A percentile compares a stretch with the other conserved stretches of the same genome.
Conservation (phyloP, 1,140 invertebrate genomes). For the Calliphora vicina region DNA sequence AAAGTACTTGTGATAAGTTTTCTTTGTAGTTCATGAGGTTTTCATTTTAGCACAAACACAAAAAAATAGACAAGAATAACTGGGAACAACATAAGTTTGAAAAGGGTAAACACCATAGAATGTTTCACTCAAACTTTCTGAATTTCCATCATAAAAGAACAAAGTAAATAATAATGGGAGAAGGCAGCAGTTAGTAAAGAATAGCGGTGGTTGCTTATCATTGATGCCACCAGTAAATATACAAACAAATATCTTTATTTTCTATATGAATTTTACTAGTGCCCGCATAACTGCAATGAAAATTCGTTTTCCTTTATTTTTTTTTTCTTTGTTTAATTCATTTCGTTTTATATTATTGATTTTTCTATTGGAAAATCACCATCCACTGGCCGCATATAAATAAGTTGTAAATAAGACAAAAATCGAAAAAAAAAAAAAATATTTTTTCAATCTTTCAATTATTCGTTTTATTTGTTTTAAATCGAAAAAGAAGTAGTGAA, state of each 20-base stretch:
- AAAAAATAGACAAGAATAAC: not conserved
- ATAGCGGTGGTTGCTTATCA: too few relatives aligned
- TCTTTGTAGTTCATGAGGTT: constrained; percentile 21
- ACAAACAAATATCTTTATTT: not conserved
- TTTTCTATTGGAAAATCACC: not conserved
- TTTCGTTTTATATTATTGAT: not conserved
- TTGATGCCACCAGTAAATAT: not conserved
- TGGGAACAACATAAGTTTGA: not conserved
- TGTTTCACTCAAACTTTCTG: not conserved
- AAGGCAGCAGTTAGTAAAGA: too few relatives aligned
- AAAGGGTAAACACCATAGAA: not conserved
- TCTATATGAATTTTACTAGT: too few relatives aligned
- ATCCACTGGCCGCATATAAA: not conserved
- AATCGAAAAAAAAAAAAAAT: not conserved
- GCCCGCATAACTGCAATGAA: not conserved
- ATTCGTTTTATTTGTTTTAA: too few relatives aligned
- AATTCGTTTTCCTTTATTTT: not conserved
- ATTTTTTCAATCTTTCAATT: not conserved
- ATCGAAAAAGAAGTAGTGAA: too few relatives aligned
- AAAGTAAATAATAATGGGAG: not conserved
- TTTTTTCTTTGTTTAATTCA: not conserved
- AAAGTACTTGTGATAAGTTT: not conserved
- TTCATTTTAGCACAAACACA: not conserved
- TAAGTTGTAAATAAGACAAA: not conserved
- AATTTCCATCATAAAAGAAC: not conserved